Base-by-base conservation (phyloP, 1,140 invertebrate genomes). In the Cepaea nemoralis region DNA sequence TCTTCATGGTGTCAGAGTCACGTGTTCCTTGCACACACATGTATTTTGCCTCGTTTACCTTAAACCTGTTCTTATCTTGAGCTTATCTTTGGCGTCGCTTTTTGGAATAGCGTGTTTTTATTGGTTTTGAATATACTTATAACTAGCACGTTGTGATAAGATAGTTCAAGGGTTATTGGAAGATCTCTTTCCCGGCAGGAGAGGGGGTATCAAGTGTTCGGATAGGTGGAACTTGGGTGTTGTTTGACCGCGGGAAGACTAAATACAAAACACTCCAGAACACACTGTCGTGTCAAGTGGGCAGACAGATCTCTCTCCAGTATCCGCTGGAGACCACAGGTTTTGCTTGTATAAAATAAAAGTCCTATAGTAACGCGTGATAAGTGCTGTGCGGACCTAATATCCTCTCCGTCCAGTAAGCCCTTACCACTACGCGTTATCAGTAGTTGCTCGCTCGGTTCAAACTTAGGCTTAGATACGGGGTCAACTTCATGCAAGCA, bases 121-220 rank as follows among this genome's bases (percentile, higher is more conserved):
- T 55, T 55, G n/a, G 50, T 22, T 14, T 14, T 22, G 50, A 55
- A 55, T 55, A 2, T 19, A 55, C 50, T 2, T 3, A 55, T 24
- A 55, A 19, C 8, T 22, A 24, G 19, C 2, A 2, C 22, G 2
- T 55, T 55, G 50, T n/a, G 42, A 33, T 59, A 45, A 33, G 77
- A 27, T 16, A 42, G 39, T 10, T 40, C 59, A 37, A 59, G 45
- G 31, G 67, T 71, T 27, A 24, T 69, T 40, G n/a, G 55, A 45
- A 42, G 48, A 40, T 78, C 76, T 67, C 40, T 63, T 27, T 55
- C n/a, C 24, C 42, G 24, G 63, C 59, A 63, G 5, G 59, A 31
- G n/a, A 31, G 59, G 59, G n/a, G 59, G 59, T 63, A 31, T 63
- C 59, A 63, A 63, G 59, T 63, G 27, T 8, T 16, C 5, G 59